Evolutionary conservation across 2,113 vertebrate genomes (phyloP), one percentile per base, ranked within the genome.

Genomic region (Chionodraco myersi): DNA sequence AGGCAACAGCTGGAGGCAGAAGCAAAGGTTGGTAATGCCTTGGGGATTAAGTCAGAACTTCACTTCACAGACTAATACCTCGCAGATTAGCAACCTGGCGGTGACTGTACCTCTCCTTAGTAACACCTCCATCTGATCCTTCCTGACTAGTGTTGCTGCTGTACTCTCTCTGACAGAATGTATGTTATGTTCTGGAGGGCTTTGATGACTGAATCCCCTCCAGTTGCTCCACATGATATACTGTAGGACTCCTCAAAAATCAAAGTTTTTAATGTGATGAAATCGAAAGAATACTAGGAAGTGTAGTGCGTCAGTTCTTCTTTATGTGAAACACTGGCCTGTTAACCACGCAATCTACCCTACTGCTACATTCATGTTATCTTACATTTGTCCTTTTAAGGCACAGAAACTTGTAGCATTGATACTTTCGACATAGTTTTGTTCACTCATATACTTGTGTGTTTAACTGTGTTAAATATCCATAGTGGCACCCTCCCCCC

Each of bases 1-100:
- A 82, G 75, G 80, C 77, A 90, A 90, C 92, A 91, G 87, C 88
- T 92, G 90, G 90, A 89, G 85, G 86, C 82, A 59, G 77, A 68
- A 71, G 77, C 65, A 86, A 76, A 86, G 70, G 82, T 79, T 80
- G 68, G 61, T 91, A 88, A 92, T 85, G 73, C 86, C 75, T 63
- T 11, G 9, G 83, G 88, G 91, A 91, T 94, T 91, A 90, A 88
- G 80, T 70, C 41, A 77, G 70, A 85, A 89, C 70, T 84, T 80
- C 23, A 58, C 63, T 82, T 74, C 64, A 80, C 79, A 84, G 59
- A 88, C 77, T 91, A 90, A 92, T 87, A 73, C 89, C 88, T 73
- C 13, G 3, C 88, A 93, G 92, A 92, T 92, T 89, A 89, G 78
- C 87, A 89, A 87, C 85, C 83, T 88, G 90, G 57, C 80, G 57